Percentiles rank a stretch among this genome's conserved stretches.
Conservation (phyloP, 2,113 vertebrate genomes). For the Macheiramphus alcinus region DNA sequence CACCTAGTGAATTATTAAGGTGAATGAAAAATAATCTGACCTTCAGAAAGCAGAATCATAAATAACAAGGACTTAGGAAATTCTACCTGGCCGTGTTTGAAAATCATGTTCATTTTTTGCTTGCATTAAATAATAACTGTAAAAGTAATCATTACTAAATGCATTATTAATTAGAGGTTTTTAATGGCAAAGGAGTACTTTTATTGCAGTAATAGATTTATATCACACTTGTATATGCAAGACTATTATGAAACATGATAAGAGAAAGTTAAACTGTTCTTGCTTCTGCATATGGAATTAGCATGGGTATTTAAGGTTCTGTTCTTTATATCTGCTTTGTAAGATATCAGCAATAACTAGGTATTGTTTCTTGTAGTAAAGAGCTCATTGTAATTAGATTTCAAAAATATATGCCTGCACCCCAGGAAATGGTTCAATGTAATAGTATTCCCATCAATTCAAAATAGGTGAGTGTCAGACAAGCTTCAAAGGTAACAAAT, state of each 20-base stretch:
- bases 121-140: conserved; percentile 22
- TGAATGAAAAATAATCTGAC: conserved; percentile 49
- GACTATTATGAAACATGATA: not conserved
- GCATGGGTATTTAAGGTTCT: not conserved
- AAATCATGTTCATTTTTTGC: conserved; percentile 19
- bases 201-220: conserved; percentile 6
- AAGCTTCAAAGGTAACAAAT: conserved; percentile 49
- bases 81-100: not conserved
- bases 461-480: conserved; percentile 54
- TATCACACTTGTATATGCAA: not conserved
- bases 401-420: conserved; percentile 50
- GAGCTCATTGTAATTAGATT: conserved; percentile 35
- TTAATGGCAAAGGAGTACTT: not conserved
- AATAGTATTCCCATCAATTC: conserved; percentile 50
- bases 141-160: conserved; percentile 10
- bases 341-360: conserved; percentile 28
- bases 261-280: conserved; percentile 32
- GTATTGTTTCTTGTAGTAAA: conserved; percentile 43
- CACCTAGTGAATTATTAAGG: conserved; percentile 48
- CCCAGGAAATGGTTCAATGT: conserved; percentile 40
- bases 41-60: conserved; percentile 21
- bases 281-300: not conserved
- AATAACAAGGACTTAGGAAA: conserved; percentile 1
- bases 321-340: not conserved
- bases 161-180: conserved; percentile 20